These are phyloP conservation scores for Halcyon leucocephala DNA, from an alignment of 2,797 vertebrate genomes.

Conservation along the genomic window DNA sequence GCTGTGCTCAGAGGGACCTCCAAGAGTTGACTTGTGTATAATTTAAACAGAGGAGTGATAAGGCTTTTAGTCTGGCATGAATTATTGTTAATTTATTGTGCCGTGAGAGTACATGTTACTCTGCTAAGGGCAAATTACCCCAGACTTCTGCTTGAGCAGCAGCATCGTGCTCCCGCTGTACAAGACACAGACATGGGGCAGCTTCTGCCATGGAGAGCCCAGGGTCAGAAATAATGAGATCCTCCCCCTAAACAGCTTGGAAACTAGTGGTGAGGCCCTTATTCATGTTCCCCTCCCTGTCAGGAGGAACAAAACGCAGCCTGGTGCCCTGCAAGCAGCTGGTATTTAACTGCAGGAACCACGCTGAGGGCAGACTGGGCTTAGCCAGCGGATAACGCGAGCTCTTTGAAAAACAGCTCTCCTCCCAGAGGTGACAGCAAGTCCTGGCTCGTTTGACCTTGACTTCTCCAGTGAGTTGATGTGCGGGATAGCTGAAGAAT, in stretches of 20 bases:
- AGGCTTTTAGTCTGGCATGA: constrained; percentile 27
- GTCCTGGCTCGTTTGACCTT: constrained; percentile 50
- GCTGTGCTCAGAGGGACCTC: constrained; percentile 41
- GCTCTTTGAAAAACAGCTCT: constrained; percentile 22
- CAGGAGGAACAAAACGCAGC: constrained; percentile 35
- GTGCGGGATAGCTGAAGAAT: neutral
- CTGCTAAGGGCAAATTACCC: neutral
- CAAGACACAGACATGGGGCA: neutral
- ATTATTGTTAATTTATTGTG: neutral
- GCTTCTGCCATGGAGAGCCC: constrained; percentile 12
- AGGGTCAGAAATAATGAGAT: constrained; percentile 21
- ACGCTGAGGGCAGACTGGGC: constrained; percentile 16
- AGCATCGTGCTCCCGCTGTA: neutral
- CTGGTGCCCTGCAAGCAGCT: constrained; percentile 43
- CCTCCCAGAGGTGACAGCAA: constrained; percentile 43
- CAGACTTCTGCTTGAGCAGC: constrained; percentile 13
- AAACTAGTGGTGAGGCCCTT: neutral
- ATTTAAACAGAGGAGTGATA: constrained; percentile 6
- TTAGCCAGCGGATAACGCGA: neutral
- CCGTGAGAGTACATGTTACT: neutral
- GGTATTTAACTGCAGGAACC: constrained; percentile 30
- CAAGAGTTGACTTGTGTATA: constrained; percentile 26
- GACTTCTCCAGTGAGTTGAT: neutral
- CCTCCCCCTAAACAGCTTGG: neutral
- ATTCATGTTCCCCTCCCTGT: neutral